Base-by-base conservation (phyloP, 2,113 vertebrate species). In the Fukomys damarensis region DNA sequence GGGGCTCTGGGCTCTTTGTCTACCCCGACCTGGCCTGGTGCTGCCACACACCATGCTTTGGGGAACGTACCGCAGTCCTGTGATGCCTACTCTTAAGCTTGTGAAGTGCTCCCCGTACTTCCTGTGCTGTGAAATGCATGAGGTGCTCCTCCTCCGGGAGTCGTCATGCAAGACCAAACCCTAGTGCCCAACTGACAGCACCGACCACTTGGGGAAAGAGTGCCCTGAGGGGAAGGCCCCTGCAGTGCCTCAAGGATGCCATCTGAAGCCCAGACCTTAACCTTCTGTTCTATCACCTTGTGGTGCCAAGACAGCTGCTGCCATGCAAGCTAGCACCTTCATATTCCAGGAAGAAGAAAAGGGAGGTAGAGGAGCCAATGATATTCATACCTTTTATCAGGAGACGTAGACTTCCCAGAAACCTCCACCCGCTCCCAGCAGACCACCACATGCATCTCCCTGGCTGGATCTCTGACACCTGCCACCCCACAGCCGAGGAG, bases 101-200 rank as follows among this genome's bases (percentile, higher is more conserved):
- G 22, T 4, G 7, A 3, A 28, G n/a, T 65, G 2, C 9, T 84
- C 68, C 49, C 10, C n/a, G 4, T 2, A 0, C 9, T 12, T 17
- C 84, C 58, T 5, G 3, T 61, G 61, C 28, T 58, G 1, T 80
- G 22, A 65, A 32, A 59, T 58, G 90, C 0, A 2, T 24, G 26
- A 14, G 52, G 10, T 49, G 49, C 17, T 43, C 46, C 68, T 59
- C 58, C 19, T 70, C 70, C 28, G 16, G 43, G 30, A 56, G 17
- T 46, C 61, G 76, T 41, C 16, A 76, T 76, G 59, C 74, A 94
- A 68, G 93, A 41, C 17, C 79, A 76, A 46, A 49, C 16, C 5
- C 19, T 9, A 54, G 58, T 0, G 35, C 46, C 90, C 52, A 59
- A 63, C 2, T 66, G 86, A 74, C 49, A 49, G 13, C 28, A 59